phyloP scores from a whole-genome alignment of 92 coral and sea anemone species.

The Montipora capitata region DNA sequence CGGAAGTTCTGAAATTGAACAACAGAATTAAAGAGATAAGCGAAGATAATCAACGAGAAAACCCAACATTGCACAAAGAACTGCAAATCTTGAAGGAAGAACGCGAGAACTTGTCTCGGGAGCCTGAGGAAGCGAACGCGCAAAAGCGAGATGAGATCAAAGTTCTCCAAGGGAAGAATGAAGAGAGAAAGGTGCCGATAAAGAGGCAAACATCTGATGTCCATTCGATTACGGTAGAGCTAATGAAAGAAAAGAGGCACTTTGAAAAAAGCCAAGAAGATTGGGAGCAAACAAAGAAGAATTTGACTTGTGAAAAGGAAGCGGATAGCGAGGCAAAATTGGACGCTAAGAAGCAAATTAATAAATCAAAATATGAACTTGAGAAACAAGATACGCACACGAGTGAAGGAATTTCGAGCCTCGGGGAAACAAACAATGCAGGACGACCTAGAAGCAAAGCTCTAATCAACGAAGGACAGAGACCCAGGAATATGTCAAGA shows the following conservation, averaged over 20 bases:
- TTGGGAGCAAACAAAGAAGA: constrained; percentile 64
- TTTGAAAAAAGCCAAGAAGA: constrained; percentile 67
- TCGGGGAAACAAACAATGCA: no score
- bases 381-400: no score
- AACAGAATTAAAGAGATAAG: constrained; percentile 50
- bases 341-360: no score
- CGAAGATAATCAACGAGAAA: constrained; percentile 69
- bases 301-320: neutral
- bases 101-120: constrained; percentile 39
- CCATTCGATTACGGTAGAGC: constrained; percentile 51
- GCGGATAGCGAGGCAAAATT: no score
- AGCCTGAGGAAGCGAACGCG: constrained; percentile 63
- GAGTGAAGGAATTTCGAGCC: no score
- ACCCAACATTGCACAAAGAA: constrained; percentile 52
- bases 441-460: no score
- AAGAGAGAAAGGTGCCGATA: constrained; percentile 67
- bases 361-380: no score
- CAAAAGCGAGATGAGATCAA: constrained; percentile 66
- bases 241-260: constrained; percentile 71
- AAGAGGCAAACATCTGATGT: constrained; percentile 57
- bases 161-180: constrained; percentile 63
- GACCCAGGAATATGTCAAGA: no score
- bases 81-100: constrained; percentile 47
- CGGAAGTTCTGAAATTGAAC: constrained; percentile 58
- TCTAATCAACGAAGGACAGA: no score